A percentile compares a stretch with the other conserved stretches of the same genome.
phyloP scores from a whole-genome alignment of 2,113 vertebrate genomes.

The Rhabdornis inornatus region DNA sequence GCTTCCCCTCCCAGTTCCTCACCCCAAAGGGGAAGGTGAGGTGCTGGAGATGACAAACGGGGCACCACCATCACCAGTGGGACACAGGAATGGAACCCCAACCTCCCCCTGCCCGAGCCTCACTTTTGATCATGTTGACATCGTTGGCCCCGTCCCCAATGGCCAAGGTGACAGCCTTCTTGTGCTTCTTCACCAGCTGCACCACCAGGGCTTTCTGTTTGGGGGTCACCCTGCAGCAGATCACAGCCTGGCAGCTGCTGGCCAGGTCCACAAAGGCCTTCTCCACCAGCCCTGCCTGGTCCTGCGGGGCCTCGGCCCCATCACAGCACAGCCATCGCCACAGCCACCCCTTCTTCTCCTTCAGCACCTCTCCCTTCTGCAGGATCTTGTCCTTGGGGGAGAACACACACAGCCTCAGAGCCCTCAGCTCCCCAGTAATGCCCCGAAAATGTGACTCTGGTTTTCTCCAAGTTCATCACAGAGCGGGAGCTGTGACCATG shows the following conservation, averaged over 20 bases:
- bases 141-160: constrained; percentile 94
- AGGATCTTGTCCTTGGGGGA: constrained; percentile 66
- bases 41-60: background rate
- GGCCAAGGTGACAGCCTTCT: constrained; percentile 79
- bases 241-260: constrained; percentile 82
- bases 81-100: accelerated
- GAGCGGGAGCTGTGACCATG: background rate
- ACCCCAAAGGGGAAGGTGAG: background rate
- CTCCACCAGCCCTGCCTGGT: constrained; percentile 55
- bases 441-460: background rate
- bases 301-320: accelerated
- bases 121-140: constrained; percentile 97
- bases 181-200: constrained; percentile 83
- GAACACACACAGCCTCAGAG: accelerated
- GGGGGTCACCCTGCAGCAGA: constrained; percentile 92
- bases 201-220: constrained; percentile 88
- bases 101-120: background rate
- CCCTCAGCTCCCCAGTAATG: background rate
- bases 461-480: background rate
- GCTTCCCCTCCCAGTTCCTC: background rate
- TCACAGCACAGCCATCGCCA: background rate
- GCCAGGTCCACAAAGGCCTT: constrained; percentile 83
- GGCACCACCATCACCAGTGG: background rate
- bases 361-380: background rate
- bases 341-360: background rate